Percentiles rank a stretch among this genome's conserved stretches.
Conservation (phyloP, 1,140 invertebrate species). For the Musca domestica region DNA sequence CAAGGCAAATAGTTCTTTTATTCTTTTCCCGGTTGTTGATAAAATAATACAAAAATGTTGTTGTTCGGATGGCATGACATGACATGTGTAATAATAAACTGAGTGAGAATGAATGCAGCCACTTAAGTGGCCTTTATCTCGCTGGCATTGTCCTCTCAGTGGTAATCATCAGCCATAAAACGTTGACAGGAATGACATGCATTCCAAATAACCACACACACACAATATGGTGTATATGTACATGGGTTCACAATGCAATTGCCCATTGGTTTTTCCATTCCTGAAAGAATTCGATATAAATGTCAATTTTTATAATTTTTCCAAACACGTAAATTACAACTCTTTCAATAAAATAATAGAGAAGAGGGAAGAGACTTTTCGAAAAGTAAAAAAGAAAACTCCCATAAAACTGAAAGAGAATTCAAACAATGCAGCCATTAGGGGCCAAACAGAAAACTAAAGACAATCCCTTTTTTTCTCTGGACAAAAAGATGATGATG, state of each 20-base stretch:
- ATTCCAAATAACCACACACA: no score
- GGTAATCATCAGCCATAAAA: no score
- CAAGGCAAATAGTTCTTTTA: no score
- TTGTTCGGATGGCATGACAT: no score
- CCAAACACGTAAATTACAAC: slow-evolving; percentile 10
- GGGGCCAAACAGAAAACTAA: slow-evolving; percentile 12
- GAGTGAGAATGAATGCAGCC: not conserved
- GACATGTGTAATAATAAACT: no score
- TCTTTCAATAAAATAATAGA: not conserved
- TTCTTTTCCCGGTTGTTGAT: no score
- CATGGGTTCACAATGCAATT: no score
- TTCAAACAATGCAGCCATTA: not conserved
- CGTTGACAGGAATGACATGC: no score
- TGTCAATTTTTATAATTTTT: slow-evolving; percentile 12
- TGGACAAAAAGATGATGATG: no score
- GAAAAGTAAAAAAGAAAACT: slow-evolving; percentile 1
- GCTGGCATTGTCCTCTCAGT: not conserved
- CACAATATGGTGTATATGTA: no score
- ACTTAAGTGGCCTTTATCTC: slow-evolving; percentile 17
- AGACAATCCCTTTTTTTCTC: not conserved
- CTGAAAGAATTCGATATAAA: slow-evolving; percentile 2
- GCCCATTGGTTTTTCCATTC: no score
- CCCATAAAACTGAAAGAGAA: not conserved
- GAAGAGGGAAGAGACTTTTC: not conserved
- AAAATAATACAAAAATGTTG: no score